Conservation (phyloP, 2,797 vertebrate genomes). For the Oreonectes daqikongensis region DNA sequence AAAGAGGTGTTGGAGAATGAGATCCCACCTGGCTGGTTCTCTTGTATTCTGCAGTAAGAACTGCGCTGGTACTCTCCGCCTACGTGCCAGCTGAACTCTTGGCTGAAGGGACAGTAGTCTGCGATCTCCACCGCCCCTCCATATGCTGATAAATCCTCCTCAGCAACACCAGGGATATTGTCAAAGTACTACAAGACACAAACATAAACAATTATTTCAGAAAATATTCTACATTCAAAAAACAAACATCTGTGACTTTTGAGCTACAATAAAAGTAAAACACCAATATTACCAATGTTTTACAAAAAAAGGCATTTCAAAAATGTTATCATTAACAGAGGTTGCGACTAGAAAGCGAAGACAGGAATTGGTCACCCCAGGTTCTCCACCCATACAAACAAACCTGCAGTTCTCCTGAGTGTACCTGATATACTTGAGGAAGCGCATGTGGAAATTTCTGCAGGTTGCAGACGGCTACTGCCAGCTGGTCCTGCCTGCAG, state of each 20-base stretch:
- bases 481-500: constrained; percentile 95
- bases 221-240: neutral
- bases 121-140: constrained; percentile 96
- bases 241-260: no score
- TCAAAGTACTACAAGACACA: constrained; percentile 87
- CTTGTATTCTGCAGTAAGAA: constrained; percentile 88
- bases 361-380: no score
- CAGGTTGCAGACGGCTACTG: constrained; percentile 95
- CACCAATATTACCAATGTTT: no score
- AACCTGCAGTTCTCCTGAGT: no score
- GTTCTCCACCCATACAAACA: no score
- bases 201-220: neutral
- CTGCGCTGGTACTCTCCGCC: constrained; percentile 94
- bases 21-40: constrained; percentile 92
- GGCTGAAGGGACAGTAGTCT: constrained; percentile 95
- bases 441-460: constrained; percentile 84
- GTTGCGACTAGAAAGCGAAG: no score
- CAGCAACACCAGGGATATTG: constrained; percentile 78
- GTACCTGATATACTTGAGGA: constrained; percentile 84
- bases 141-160: constrained; percentile 82
- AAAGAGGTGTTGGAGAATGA: neutral
- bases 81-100: constrained; percentile 97
- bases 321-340: no score
- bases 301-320: no score
- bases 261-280: no score